Evolutionary conservation across 2,888 invertebrate genomes (phyloP).

Genomic region (Gortyna flavago): DNA sequence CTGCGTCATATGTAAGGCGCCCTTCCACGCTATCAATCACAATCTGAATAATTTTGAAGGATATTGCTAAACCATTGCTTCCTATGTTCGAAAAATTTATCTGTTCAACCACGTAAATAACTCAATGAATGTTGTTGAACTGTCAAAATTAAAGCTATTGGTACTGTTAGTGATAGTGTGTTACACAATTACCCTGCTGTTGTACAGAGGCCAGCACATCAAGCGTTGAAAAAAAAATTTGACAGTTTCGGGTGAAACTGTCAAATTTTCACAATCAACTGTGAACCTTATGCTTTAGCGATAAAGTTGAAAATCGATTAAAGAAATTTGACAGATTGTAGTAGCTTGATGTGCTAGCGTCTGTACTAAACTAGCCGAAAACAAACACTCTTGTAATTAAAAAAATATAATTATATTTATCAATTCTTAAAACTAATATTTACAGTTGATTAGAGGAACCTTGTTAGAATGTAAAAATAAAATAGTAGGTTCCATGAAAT

Average conservation of each 20-base stretch:
- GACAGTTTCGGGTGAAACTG: no score
- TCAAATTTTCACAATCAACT: no score
- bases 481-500: background rate
- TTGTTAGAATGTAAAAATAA: slow-evolving; percentile 10
- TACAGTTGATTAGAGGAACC: slow-evolving; percentile 40
- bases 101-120: background rate
- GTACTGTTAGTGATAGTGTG: no score
- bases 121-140: background rate
- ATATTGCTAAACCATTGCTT: no score
- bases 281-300: no score
- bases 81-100: background rate
- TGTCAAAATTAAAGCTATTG: background rate
- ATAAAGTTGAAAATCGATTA: no score
- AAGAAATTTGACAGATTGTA: no score
- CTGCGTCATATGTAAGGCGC: background rate
- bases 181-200: background rate
- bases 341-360: no score
- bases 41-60: background rate
- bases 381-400: slow-evolving; percentile 1
- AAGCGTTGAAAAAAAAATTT: no score
- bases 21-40: background rate
- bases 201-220: background rate
- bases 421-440: slow-evolving; percentile 39
- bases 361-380: background rate
- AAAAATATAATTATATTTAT: slow-evolving; percentile 42